Base-by-base conservation (phyloP, 2,888 invertebrate species). In the Clusia tigrina region DNA sequence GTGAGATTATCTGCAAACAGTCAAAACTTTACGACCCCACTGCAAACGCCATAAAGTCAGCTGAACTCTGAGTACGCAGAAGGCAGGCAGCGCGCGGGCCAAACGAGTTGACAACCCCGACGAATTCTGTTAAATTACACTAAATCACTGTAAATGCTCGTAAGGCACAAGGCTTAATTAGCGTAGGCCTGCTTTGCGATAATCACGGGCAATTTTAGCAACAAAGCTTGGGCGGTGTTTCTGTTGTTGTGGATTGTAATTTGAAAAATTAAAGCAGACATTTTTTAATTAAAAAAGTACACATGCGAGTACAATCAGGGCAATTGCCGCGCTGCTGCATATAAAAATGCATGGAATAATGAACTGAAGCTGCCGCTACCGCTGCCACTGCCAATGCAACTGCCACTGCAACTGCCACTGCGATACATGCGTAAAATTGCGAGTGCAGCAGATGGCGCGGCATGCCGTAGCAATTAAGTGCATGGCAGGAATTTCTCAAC, bases 371-470 rank as follows among this genome's bases (percentile, higher is more conserved):
- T n/a, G n/a, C n/a, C n/a, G n/a, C n/a, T n/a, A n/a, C n/a, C n/a
- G n/a, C n/a, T n/a, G n/a, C n/a, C n/a, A n/a, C n/a, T n/a, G n/a
- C n/a, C 12, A 32, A 32, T 6, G 32, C 32, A 32, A 6, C 32
- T 32, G 12, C 32, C 32, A 32, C 32, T 32, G 32, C 42, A 42
- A 42, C n/a, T 42, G n/a, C 3, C 32, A 32, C 15, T n/a, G n/a
- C n/a, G n/a, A n/a, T n/a, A n/a, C 9, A 42, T 42, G 42, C 42
- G 42, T 42, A 42, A 42, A 42, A 42, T 42, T 42, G 42, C 42
- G 15, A 42, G n/a, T 42, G 42, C 12, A 42, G 42, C 9, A 42
- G n/a, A n/a, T 42, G n/a, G 3, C 15, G n/a, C 42, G n/a, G 3
- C 12, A 15, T n/a, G 42, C 42, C n/a, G 6, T 15, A 42, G 42